Conservation (phyloP, 2,797 vertebrate species). For the Neomorphus geoffroyi region DNA sequence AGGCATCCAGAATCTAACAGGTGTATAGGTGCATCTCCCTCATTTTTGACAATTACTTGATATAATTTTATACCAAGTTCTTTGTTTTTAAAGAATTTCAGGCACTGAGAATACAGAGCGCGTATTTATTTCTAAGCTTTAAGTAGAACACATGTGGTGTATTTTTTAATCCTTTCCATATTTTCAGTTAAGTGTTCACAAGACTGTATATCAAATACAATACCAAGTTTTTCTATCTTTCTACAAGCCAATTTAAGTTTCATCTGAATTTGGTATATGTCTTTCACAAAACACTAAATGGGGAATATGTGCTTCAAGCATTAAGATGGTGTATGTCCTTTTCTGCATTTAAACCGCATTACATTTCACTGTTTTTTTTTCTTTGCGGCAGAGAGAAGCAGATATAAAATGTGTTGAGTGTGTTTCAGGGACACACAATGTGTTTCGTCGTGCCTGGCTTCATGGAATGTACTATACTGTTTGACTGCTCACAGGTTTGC, state of each 20-base stretch:
- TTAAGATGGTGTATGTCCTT: slow-evolving; percentile 44
- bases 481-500: slow-evolving; percentile 68
- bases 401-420: slow-evolving; percentile 24
- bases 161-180: slow-evolving; percentile 75
- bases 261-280: slow-evolving; percentile 42
- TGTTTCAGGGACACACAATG: slow-evolving; percentile 11
- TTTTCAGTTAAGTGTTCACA: slow-evolving; percentile 46
- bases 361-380: slow-evolving; percentile 21
- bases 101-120: slow-evolving; percentile 56
- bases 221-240: slow-evolving; percentile 64
- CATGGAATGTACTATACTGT: slow-evolving; percentile 45
- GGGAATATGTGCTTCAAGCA: slow-evolving; percentile 43
- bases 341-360: slow-evolving; percentile 39
- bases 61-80: slow-evolving; percentile 76
- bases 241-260: slow-evolving; percentile 53
- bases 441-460: slow-evolving; percentile 40
- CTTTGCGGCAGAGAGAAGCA: slow-evolving; percentile 26
- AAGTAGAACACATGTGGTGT: slow-evolving; percentile 56
- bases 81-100: slow-evolving; percentile 78
- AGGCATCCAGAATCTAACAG: slow-evolving; percentile 73
- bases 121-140: slow-evolving; percentile 73
- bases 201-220: slow-evolving; percentile 4
- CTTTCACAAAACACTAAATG: slow-evolving; percentile 53
- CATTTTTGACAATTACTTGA: slow-evolving; percentile 72
- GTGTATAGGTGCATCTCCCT: slow-evolving; percentile 68